Evolutionary conservation across 2,113 vertebrate species (phyloP).

Genomic region (Diglossa brunneiventris): DNA sequence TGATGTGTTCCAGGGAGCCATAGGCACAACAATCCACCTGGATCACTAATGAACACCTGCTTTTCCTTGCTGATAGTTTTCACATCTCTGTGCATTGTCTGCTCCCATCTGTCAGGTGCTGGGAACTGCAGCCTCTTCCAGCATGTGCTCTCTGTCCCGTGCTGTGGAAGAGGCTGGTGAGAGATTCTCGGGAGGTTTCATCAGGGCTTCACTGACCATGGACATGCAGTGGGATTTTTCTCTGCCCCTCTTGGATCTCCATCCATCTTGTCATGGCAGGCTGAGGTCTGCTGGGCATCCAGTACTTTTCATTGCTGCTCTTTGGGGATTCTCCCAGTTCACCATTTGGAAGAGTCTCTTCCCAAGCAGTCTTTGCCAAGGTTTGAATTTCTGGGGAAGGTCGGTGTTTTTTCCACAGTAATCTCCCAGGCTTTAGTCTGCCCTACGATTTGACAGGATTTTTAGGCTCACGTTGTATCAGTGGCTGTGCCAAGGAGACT

Average conservation of each 20-base stretch:
- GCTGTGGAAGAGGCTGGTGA: accelerated
- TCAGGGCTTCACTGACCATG: accelerated
- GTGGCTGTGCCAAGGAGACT: background rate
- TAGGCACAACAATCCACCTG: background rate
- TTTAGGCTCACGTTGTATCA: accelerated
- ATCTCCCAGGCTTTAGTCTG: background rate
- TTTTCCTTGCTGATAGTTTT: background rate
- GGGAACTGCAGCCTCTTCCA: background rate
- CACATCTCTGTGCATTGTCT: background rate
- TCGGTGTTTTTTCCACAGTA: background rate
- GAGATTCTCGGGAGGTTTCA: background rate
- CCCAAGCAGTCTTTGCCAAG: background rate
- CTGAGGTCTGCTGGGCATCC: background rate
- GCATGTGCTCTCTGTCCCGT: background rate
- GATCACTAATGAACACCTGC: background rate
- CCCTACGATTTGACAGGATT: background rate
- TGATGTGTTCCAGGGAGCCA: background rate
- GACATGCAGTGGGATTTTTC: background rate
- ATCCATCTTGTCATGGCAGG: background rate
- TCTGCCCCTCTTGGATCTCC: background rate
- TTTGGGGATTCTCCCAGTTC: background rate
- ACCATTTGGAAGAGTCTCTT: background rate
- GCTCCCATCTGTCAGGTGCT: background rate
- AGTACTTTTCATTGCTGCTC: background rate
- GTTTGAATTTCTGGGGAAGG: background rate